Percentiles rank a stretch among this genome's conserved stretches.
Conservation (phyloP, 2,888 invertebrate genomes). For the Stenodema calcarata region DNA sequence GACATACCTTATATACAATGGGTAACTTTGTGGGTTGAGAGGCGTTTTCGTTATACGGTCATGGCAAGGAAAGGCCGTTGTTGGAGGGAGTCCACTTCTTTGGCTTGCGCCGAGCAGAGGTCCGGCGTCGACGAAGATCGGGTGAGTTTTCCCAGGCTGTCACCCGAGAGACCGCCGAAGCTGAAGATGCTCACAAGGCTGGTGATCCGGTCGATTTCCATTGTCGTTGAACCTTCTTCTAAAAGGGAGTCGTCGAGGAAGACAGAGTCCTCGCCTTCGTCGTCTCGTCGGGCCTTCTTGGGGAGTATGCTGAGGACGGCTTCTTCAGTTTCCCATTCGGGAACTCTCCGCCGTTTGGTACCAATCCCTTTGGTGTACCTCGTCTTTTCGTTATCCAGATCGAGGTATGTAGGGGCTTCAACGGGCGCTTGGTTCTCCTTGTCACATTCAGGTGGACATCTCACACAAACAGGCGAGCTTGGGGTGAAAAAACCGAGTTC, state of each 20-base stretch:
- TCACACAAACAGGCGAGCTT: constrained; percentile 56
- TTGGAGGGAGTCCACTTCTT: constrained; percentile 62
- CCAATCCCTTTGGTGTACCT: constrained; percentile 19
- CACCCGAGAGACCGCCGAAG: constrained; percentile 62
- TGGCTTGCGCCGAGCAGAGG: constrained; percentile 66
- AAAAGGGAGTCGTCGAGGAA: constrained; percentile 64
- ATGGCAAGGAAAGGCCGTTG: constrained; percentile 66
- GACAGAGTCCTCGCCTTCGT: constrained; percentile 60
- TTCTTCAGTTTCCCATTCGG: constrained; percentile 67
- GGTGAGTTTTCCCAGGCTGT: constrained; percentile 59
- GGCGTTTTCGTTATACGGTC: constrained; percentile 63
- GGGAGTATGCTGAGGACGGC: constrained; percentile 66
- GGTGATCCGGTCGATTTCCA: constrained; percentile 69
- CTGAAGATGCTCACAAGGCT: constrained; percentile 68
- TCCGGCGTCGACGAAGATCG: constrained; percentile 66
- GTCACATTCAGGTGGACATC: constrained; percentile 58
- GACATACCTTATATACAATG: constrained; percentile 50
- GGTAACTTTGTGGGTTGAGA: constrained; percentile 51
- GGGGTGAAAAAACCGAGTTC: constrained; percentile 60
- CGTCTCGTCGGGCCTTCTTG: constrained; percentile 62
- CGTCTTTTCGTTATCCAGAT: constrained; percentile 61
- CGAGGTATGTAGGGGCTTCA: constrained; percentile 63
- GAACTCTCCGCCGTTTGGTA: constrained; percentile 63
- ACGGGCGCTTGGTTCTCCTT: constrained; percentile 62
- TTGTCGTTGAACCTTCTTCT: constrained; percentile 61